Conservation (phyloP, 2,797 vertebrate genomes). For the Geotrypetes seraphini region DNA sequence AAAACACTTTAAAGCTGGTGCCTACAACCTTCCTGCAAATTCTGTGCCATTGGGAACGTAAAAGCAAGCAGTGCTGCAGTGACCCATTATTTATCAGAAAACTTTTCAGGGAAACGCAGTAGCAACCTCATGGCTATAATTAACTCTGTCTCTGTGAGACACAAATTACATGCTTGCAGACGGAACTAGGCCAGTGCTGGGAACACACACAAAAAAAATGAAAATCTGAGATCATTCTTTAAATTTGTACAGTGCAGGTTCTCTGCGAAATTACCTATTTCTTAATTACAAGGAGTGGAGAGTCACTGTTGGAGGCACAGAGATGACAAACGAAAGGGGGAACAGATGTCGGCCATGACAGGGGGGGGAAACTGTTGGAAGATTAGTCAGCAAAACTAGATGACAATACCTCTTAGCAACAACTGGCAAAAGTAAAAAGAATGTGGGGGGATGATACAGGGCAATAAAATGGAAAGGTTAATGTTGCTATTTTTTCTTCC, state of each 20-base stretch:
- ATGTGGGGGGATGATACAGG: not conserved
- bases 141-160: constrained; percentile 21
- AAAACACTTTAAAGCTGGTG: constrained; percentile 8
- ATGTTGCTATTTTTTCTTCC: not conserved
- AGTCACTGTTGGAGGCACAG: not conserved
- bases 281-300: not conserved
- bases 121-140: too few relatives aligned
- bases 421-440: not conserved
- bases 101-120: not conserved
- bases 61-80: not conserved
- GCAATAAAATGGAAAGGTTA: not conserved
- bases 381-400: not conserved
- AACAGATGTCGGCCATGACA: not conserved
- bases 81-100: not conserved
- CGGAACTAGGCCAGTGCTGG: constrained; percentile 25
- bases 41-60: not conserved
- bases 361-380: constrained; percentile 1
- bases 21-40: not conserved
- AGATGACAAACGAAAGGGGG: not conserved
- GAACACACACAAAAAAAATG: constrained; percentile 29
- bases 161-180: constrained; percentile 24
- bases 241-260: not conserved
- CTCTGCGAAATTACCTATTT: not conserved
- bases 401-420: too few relatives aligned
- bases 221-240: constrained; percentile 4